Conservation (phyloP, 1,140 invertebrate species). For the Charaxes varanes region DNA sequence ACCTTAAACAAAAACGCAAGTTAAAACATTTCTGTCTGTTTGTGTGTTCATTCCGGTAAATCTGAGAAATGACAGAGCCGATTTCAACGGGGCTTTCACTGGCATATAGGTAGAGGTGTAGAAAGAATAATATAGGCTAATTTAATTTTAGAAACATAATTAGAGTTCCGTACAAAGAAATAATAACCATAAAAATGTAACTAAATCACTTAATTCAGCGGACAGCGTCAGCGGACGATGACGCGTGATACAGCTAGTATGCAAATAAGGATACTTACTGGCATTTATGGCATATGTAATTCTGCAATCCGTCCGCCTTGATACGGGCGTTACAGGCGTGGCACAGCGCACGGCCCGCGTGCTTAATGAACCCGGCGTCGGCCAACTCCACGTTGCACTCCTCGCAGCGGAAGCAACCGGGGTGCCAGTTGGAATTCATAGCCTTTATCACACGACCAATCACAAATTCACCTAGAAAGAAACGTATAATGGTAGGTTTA, state of each 20-base stretch:
- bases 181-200: no score
- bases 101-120: no score
- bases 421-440: slow-evolving; percentile 99
- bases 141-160: no score
- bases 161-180: no score
- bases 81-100: no score
- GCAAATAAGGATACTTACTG: slow-evolving; percentile 82
- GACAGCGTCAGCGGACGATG: background rate
- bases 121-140: no score
- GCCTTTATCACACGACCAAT: slow-evolving; percentile 99
- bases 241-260: no score
- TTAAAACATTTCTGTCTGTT: no score
- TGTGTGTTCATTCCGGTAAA: no score
- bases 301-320: slow-evolving; percentile 95
- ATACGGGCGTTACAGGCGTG: slow-evolving; percentile 97
- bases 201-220: background rate
- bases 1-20: no score
- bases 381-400: slow-evolving; percentile 93
- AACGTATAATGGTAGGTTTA: no score
- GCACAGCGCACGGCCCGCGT: slow-evolving; percentile 94
- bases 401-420: slow-evolving; percentile 97
- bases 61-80: no score
- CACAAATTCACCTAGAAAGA: slow-evolving; percentile 88
- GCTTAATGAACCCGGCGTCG: slow-evolving; percentile 97
- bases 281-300: slow-evolving; percentile 99